Base-by-base conservation (phyloP, 2,888 invertebrate species). In the Exocentrus adspersus region DNA sequence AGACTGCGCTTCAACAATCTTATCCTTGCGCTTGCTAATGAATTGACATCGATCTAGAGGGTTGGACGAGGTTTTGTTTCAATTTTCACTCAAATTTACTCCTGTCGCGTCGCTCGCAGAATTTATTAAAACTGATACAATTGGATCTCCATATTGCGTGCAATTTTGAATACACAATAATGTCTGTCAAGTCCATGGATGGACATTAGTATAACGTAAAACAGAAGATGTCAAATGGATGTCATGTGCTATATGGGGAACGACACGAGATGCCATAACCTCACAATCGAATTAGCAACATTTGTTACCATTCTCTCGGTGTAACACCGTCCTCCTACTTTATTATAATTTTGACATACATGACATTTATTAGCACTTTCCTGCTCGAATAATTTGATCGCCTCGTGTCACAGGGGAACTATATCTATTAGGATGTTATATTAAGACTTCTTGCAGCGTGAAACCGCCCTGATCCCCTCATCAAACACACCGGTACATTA, bases 41-140 rank as follows among this genome's bases (percentile, higher is more conserved):
- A 82, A 82, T 82, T 82, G 82, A 81, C 80, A 82, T 80, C 80
- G 81, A 82, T 82, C 75, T 68, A 70, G 70, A 73, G 74, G 71
- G 74, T 73, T 75, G 71, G 67, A 63, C 72, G 68, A 72, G 74
- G 76, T 77, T 80, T 80, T 80, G 78, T 80, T 80, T 79, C 78
- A 75, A 74, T 77, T 78, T 78, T 78, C 75, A 77, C 80, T 79
- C 71, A 72, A 77, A 79, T 80, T 79, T 75, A 60, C 54, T 46
- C 54, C 59, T n/a, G n/a, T 42, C 62, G 59, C 57, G 54, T 59
- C 62, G 42, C 46, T 54, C 19, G 10, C n/a, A n/a, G n/a, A 43
- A 1, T 24, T 24, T 24, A 24, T 24, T 24, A 24, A 24, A 24
- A 7, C 24, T 24, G 24, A 24, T 24, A 7, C 24, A 24, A 24